A percentile compares a stretch with the other conserved stretches of the same genome.
Evolutionary conservation across 2,888 invertebrate species (phyloP).

Genomic region (Eupithecia vulgata): DNA sequence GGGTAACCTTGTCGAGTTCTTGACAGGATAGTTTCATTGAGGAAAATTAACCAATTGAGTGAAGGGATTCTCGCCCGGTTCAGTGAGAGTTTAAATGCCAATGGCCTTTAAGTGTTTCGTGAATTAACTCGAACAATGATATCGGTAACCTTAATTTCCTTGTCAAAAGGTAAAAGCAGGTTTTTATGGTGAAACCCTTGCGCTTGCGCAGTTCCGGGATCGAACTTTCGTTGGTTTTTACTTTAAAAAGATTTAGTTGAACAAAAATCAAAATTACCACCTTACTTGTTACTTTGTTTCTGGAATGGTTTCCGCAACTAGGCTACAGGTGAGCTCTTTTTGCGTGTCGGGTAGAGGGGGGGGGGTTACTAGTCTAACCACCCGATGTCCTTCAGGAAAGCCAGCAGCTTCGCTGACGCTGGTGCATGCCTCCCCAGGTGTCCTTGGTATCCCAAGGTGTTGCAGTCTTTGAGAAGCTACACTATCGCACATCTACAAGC

Average conservation of each 20-base stretch:
- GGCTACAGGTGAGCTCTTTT: too few species aligned
- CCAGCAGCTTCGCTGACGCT: too few species aligned
- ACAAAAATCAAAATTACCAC: too few species aligned
- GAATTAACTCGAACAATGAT: constrained; percentile 14
- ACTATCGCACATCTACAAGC: too few species aligned
- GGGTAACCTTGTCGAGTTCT: constrained; percentile 57
- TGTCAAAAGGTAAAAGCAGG: constrained; percentile 1
- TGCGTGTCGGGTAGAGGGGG: too few species aligned
- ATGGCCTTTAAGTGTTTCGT: not conserved
- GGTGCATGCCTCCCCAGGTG: too few species aligned
- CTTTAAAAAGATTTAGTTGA: not conserved
- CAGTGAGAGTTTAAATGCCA: constrained; percentile 8
- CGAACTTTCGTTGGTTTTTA: not conserved
- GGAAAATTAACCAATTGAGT: constrained; percentile 43
- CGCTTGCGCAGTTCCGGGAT: not conserved
- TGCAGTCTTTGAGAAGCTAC: too few species aligned
- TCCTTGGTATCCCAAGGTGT: too few species aligned
- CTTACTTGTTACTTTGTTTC: too few species aligned
- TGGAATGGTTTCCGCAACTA: too few species aligned
- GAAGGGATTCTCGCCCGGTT: constrained; percentile 18
- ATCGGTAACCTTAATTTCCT: constrained; percentile 1
- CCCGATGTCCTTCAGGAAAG: too few species aligned
- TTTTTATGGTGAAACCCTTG: not conserved
- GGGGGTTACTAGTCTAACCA: too few species aligned
- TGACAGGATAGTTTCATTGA: constrained; percentile 50